These are phyloP conservation scores for Anoplophora glabripennis DNA, from an alignment of 1,140 invertebrate genomes.

Conservation along the genomic window DNA sequence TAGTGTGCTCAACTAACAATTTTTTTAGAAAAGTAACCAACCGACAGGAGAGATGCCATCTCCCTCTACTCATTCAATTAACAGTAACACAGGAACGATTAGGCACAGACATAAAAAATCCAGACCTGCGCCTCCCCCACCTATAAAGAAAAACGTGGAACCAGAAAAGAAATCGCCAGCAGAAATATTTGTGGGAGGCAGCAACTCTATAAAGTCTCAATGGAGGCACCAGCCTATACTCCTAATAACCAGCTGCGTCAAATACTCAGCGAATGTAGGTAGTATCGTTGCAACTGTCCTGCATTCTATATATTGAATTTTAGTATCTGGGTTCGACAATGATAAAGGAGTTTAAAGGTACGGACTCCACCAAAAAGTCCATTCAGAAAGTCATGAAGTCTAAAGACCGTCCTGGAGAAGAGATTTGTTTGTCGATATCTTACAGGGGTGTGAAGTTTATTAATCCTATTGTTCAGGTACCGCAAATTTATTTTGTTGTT, in stretches of 20 bases:
- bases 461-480: constrained; percentile 78
- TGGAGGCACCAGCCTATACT: constrained; percentile 89
- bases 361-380: constrained; percentile 91
- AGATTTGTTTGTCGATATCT: constrained; percentile 83
- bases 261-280: constrained; percentile 89
- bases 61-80: constrained; percentile 36
- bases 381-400: constrained; percentile 88
- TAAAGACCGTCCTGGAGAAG: constrained; percentile 62
- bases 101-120: constrained; percentile 58
- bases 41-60: constrained; percentile 64
- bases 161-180: constrained; percentile 78
- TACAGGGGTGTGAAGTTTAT: constrained; percentile 89
- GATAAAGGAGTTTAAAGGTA: constrained; percentile 87
- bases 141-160: constrained; percentile 56
- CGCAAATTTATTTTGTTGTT: neutral
- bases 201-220: constrained; percentile 75
- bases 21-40: constrained; percentile 65
- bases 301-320: constrained; percentile 11
- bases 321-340: constrained; percentile 93
- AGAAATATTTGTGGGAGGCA: constrained; percentile 77
- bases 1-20: constrained; percentile 21
- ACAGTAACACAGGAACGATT: constrained; percentile 49
- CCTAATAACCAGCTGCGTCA: constrained; percentile 83
- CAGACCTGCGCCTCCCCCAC: constrained; percentile 58
- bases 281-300: neutral